Base-by-base conservation (phyloP, 2,888 invertebrate genomes). In the Volucella inanis region DNA sequence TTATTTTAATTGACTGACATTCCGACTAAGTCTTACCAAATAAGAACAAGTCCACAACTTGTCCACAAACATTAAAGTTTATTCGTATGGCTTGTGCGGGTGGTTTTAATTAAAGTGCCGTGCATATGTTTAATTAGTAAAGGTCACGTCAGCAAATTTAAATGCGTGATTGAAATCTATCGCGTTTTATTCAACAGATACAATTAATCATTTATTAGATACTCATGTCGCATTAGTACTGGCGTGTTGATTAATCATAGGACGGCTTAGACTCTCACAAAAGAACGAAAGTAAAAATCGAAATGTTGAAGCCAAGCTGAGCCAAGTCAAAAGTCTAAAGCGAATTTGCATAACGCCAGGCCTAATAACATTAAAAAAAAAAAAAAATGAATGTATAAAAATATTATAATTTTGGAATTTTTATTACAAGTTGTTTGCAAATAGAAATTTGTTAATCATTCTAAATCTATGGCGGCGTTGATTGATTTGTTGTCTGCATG, bases 131-230 rank as follows among this genome's bases (percentile, higher is more conserved):
- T n/a, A 65, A 18, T 65, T 50, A 39, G 50, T 50, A 65, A 65
- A 65, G 64, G 41, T 65, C 64, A 52, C 52, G 61, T 59, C 65
- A 74, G 38, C 71, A 59, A 55, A 64, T 71, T 61, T 14, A 41
- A 14, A 31, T 68, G 62, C 62, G 39, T 72, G 78, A 71, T 64
- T 71, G 43, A 65, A 71, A 65, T 18, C 62, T 41, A 55, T 77
- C 77, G 77, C 61, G 47, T 70, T 71, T 59, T 65, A 57, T 72
- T 71, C n/a, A 79, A 43, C 49, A 79, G 45, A 59, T 49, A 79
- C 39, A 76, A 80, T 84, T 49, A 84, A 84, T 84, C 80, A 84
- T 71, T 75, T 67, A 65, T 59, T 52, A 59, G 74, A 80, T 80
- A 79, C 70, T 75, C 52, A 80, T 70, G 80, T 84, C 75, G 64